Conservation (phyloP, 2,888 invertebrate genomes). For the Clitarchus hookeri region DNA sequence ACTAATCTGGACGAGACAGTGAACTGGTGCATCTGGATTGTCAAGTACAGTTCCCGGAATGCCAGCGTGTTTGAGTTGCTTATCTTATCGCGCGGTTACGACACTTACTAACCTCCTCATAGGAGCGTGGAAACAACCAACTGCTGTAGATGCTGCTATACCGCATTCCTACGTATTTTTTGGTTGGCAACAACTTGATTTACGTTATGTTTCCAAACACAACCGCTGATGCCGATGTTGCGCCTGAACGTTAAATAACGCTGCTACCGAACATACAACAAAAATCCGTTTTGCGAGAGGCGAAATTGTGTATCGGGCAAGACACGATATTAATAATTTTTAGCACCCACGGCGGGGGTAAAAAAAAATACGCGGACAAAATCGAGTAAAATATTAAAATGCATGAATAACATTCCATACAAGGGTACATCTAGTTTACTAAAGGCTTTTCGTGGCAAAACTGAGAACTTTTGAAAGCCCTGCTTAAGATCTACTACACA, state of each 20-base stretch:
- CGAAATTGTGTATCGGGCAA: neutral
- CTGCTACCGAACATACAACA: neutral
- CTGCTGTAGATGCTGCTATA: neutral
- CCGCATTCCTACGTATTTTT: neutral
- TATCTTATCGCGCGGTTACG: neutral
- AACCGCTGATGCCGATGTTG: no score
- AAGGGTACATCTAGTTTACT: no score
- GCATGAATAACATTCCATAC: no score
- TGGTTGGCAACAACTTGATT: neutral
- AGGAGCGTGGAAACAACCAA: neutral
- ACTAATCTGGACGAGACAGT: neutral
- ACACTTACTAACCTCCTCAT: neutral
- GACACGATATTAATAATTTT: neutral
- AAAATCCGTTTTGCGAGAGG: neutral
- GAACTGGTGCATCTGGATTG: neutral
- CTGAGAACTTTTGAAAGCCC: no score
- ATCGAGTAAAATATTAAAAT: no score
- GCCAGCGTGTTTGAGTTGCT: neutral
- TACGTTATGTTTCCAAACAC: neutral
- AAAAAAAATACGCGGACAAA: no score
- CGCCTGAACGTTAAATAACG: neutral
- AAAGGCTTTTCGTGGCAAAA: no score
- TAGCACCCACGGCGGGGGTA: neutral
- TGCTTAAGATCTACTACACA: no score
- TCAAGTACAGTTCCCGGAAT: neutral